phyloP scores from a whole-genome alignment of 2,113 vertebrate species.

The Mugil cephalus region DNA sequence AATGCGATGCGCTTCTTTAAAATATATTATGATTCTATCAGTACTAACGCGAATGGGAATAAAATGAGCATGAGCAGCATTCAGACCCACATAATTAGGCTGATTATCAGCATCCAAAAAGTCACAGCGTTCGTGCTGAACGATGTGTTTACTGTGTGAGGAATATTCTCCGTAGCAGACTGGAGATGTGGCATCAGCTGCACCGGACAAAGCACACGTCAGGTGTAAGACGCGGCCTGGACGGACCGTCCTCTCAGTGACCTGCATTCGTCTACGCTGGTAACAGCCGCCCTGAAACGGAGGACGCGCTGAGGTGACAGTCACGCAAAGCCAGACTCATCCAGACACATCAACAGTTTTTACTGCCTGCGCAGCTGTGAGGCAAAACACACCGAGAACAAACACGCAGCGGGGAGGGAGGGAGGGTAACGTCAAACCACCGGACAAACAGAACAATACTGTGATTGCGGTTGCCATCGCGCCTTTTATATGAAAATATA shows the following conservation, averaged over 20 bases:
- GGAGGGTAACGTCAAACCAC: conserved; percentile 21
- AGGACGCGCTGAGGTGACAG: conserved; percentile 46
- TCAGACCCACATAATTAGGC: too few relatives aligned
- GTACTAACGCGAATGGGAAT: background rate
- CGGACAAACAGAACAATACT: background rate
- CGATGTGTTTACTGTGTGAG: too few relatives aligned
- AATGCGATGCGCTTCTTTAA: background rate
- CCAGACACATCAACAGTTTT: conserved; percentile 23
- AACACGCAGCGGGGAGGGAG: background rate
- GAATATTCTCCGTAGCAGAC: background rate
- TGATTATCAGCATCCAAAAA: too few relatives aligned
- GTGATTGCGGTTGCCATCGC: background rate
- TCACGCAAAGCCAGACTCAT: conserved; percentile 44
- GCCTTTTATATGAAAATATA: conserved; percentile 14
- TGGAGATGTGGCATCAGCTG: background rate
- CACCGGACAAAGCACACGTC: background rate
- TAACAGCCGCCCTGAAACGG: background rate
- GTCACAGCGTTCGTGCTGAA: too few relatives aligned
- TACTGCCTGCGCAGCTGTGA: conserved; percentile 16
- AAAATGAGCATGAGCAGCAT: too few relatives aligned
- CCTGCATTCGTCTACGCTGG: conserved; percentile 3
- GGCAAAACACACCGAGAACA: conserved; percentile 7
- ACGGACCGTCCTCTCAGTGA: conserved; percentile 38
- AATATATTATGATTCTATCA: rapidly evolving
- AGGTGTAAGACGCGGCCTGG: background rate